phyloP scores from a whole-genome alignment of 2,113 vertebrate species.

The Cervus canadensis region DNA sequence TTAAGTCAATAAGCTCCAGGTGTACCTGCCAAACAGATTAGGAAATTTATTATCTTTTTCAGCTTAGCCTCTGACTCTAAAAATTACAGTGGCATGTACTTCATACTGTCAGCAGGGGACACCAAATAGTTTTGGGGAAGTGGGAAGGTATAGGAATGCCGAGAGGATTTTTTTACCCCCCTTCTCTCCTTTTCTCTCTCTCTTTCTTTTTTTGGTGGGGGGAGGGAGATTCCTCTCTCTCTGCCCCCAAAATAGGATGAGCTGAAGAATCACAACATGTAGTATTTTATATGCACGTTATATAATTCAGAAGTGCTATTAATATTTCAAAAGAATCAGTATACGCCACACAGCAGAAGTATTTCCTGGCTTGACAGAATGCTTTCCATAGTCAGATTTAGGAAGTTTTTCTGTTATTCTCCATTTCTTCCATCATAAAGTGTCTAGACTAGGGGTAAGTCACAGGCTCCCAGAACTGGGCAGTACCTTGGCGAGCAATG shows the following conservation, averaged over 20 bases:
- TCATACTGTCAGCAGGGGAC: slow-evolving; percentile 20
- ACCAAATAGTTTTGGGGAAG: background rate
- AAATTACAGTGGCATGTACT: background rate
- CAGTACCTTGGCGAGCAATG: background rate
- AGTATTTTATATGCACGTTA: background rate
- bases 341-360: background rate
- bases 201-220: background rate
- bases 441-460: background rate
- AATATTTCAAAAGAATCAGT: background rate
- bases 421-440: background rate
- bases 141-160: background rate
- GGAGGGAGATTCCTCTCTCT: background rate
- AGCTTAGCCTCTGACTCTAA: background rate
- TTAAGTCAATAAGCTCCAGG: background rate
- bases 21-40: background rate
- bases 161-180: background rate
- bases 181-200: background rate
- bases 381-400: background rate
- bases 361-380: slow-evolving; percentile 23
- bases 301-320: slow-evolving; percentile 10
- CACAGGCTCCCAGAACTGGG: background rate
- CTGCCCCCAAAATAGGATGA: background rate
- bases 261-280: background rate
- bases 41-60: background rate
- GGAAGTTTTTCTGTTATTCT: background rate